Conservation (phyloP, 2,797 vertebrate genomes). For the Lithobates pipiens region DNA sequence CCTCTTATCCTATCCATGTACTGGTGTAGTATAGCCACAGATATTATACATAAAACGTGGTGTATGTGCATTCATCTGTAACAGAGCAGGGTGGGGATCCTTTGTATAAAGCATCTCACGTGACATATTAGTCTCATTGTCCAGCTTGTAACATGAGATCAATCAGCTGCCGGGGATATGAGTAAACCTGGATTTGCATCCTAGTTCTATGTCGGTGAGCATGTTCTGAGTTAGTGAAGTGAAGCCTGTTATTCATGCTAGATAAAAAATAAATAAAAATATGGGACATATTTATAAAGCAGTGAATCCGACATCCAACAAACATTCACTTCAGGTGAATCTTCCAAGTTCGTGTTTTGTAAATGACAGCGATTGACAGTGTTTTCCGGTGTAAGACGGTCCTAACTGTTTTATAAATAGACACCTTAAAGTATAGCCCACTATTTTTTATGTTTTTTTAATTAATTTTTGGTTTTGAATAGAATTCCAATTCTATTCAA, state of each 20-base stretch:
- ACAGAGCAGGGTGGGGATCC: not conserved
- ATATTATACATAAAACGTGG: not conserved
- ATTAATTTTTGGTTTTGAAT: too few relatives aligned
- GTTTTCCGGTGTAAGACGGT: too few relatives aligned
- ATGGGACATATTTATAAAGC: too few relatives aligned
- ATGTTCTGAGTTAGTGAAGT: not conserved
- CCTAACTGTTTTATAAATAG: too few relatives aligned
- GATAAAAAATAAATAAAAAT: too few relatives aligned
- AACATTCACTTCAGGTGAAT: too few relatives aligned
- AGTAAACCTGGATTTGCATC: conserved; percentile 23
- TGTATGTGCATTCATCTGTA: not conserved
- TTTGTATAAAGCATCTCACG: not conserved
- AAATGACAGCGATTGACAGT: too few relatives aligned
- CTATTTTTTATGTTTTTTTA: too few relatives aligned
- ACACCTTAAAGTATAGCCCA: too few relatives aligned
- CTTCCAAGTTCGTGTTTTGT: too few relatives aligned
- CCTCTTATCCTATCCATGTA: not conserved
- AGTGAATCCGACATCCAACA: too few relatives aligned
- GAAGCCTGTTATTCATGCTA: not conserved
- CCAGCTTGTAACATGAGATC: conserved; percentile 32
- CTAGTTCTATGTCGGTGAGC: not conserved
- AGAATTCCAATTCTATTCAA: too few relatives aligned
- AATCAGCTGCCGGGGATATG: conserved; percentile 39
- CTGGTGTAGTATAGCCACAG: not conserved
- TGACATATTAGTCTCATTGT: conserved; percentile 14